Conservation (phyloP, 1,140 invertebrate species). For the Hyles vespertilio region DNA sequence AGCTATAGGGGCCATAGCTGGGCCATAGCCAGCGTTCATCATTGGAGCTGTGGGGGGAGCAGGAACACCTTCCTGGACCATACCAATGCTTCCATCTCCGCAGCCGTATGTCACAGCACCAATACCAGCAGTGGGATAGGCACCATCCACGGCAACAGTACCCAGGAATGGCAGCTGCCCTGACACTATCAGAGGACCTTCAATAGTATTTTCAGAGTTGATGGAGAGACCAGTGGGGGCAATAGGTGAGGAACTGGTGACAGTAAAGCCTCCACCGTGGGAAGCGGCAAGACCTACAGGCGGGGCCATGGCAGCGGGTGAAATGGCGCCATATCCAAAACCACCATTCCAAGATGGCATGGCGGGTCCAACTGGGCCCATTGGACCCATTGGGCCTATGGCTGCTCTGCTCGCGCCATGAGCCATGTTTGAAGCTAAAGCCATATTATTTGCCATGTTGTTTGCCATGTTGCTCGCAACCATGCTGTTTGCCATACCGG, state of each 20-base stretch:
- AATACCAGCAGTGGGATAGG: slow-evolving; percentile 30
- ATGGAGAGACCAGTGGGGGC: slow-evolving; percentile 36
- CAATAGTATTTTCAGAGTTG: slow-evolving; percentile 32
- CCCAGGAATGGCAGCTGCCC: slow-evolving; percentile 38
- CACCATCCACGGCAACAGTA: slow-evolving; percentile 33
- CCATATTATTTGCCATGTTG: neutral
- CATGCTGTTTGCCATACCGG: neutral
- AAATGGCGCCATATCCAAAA: neutral
- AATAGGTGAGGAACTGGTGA: slow-evolving; percentile 34
- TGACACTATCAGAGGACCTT: slow-evolving; percentile 28
- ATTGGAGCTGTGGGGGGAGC: neutral
- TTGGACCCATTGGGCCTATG: neutral
- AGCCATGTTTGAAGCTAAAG: neutral
- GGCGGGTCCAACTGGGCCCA: too few relatives aligned
- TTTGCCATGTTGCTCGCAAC: neutral
- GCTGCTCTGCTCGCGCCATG: neutral
- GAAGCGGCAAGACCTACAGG: slow-evolving; percentile 19
- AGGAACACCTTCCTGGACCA: slow-evolving; percentile 18
- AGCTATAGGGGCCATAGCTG: neutral
- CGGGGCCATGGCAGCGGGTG: neutral
- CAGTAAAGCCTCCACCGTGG: slow-evolving; percentile 25
- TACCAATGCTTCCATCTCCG: slow-evolving; percentile 32
- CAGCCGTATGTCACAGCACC: slow-evolving; percentile 35
- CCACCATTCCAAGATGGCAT: too few relatives aligned
- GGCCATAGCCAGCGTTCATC: neutral